Conservation (phyloP, 2,113 vertebrate genomes). For the Panurus biarmicus region DNA sequence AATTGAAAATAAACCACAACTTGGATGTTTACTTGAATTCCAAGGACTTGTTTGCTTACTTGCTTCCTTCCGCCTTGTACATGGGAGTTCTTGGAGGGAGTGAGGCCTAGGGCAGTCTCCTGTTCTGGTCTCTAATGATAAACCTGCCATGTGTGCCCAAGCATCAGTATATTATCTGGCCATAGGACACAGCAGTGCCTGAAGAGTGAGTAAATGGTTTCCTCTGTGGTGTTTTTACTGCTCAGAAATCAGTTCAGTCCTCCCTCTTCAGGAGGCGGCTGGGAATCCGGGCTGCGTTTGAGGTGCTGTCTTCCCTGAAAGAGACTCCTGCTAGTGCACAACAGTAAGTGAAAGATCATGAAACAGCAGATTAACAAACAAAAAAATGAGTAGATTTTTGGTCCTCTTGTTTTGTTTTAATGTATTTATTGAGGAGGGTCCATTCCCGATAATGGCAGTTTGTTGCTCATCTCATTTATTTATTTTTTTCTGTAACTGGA, state of each 20-base stretch:
- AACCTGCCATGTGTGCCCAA: not conserved
- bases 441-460: not conserved
- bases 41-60: not conserved
- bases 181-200: not conserved
- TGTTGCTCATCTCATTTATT: not conserved
- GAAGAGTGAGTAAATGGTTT: not conserved
- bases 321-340: not conserved
- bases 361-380: not conserved
- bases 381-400: not conserved
- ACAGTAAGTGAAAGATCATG: constrained; percentile 28
- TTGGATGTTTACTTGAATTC: not conserved
- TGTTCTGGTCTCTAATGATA: not conserved
- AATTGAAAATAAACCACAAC: not conserved
- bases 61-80: not conserved
- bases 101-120: not conserved
- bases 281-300: constrained; percentile 88
- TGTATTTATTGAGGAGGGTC: not conserved
- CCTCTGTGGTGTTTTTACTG: not conserved
- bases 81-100: not conserved
- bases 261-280: constrained; percentile 87
- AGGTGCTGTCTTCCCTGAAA: constrained; percentile 75
- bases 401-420: not conserved
- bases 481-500: not conserved
- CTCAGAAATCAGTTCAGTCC: constrained; percentile 88
- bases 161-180: not conserved